A percentile compares a stretch with the other conserved stretches of the same genome.
Evolutionary conservation across 1,140 invertebrate species (phyloP).

Genomic region (Drosophila nikananu): DNA sequence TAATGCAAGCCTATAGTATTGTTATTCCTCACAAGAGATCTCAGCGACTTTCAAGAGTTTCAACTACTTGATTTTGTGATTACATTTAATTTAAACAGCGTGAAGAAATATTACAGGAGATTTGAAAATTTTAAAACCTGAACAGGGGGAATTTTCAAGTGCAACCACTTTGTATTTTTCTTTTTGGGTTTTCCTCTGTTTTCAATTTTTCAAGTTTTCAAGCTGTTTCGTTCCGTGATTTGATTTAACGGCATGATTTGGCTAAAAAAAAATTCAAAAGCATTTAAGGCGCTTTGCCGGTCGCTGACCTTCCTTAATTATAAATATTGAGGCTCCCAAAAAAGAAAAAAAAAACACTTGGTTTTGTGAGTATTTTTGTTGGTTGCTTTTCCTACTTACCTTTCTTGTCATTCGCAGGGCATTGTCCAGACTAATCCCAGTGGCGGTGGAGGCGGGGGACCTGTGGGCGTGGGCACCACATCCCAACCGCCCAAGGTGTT

Average conservation of each 20-base stretch:
- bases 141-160: constrained; percentile 42
- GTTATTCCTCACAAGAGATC: background rate
- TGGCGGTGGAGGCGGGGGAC: constrained; percentile 6
- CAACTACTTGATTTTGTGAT: background rate
- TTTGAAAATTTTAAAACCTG: background rate
- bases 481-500: constrained; percentile 73
- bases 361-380: constrained; percentile 20
- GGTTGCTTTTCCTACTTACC: constrained; percentile 22
- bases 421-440: constrained; percentile 75
- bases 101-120: background rate
- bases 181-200: background rate
- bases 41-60: background rate
- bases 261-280: constrained; percentile 62
- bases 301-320: constrained; percentile 63
- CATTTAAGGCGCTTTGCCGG: constrained; percentile 75
- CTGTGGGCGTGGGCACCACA: constrained; percentile 26
- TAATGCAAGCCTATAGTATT: no score
- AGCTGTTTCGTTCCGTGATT: constrained; percentile 59
- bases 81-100: background rate
- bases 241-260: constrained; percentile 81
- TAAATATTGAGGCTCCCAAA: constrained; percentile 31
- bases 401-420: constrained; percentile 46
- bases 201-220: constrained; percentile 23
- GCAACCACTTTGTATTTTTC: constrained; percentile 15
- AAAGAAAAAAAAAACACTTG: background rate